Base-by-base conservation (phyloP, 2,888 invertebrate species). In the Griposia aprilina region DNA sequence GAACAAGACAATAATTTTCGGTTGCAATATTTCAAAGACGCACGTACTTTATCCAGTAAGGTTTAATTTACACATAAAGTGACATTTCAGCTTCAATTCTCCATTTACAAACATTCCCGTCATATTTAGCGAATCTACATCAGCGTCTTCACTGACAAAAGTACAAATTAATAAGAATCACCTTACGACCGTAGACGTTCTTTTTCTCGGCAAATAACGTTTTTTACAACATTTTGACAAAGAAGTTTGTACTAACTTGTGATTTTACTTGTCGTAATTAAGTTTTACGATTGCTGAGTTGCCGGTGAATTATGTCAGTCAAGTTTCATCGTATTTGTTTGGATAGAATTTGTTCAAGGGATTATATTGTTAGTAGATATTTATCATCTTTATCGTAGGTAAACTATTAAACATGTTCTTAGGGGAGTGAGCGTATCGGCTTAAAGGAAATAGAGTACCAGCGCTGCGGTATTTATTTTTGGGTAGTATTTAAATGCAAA, bases 81-180 rank as follows among this genome's bases (percentile, higher is more conserved):
- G 7, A 26, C 10, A 57, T 48, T 8, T 23, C 45, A 48, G n/a
- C 23, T 48, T 30, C 17, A 78, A 41, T 45, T 17, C 55, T 36
- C 78, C 20, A 26, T 48, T 50, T 1, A 17, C 10, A 66, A 50
- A 73, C 26, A 55, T 36, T 20, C 26, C 20, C 6, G 87, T 41
- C 85, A 65, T 70, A 76, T 88, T 77, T 30, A 86, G 84, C 0
- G 0, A 36, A 0, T 50, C 57, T 65, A 79, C 62, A 75, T 87
- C 86, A 36, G n/a, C 17, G 82, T 76, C 50, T 48, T 17, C 23
- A 52, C 76, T 87, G 91, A 93, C 92, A 92, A 92, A 93, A 92
- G 93, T 93, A 92, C 91, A 93, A 95, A 95, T 94, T 94, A 94
- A 93, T 94, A 94, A 94, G 92, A 94, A 94, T 94, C 92, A 92